These are phyloP conservation scores for Taurulus bubalis DNA, from an alignment of 2,113 vertebrate genomes.

Conservation along the genomic window DNA sequence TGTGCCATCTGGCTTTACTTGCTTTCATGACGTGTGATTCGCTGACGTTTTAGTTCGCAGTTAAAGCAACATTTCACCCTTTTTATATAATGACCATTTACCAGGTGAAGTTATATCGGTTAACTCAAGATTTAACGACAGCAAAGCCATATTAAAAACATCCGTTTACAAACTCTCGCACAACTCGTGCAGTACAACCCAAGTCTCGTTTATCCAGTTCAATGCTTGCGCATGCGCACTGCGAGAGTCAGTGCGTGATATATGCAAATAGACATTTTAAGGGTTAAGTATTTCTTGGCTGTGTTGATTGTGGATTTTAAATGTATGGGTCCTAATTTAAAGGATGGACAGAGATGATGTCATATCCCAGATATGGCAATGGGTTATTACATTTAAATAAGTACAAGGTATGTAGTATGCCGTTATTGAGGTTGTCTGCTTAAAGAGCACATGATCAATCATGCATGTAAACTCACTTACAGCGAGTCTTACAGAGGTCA, in stretches of 20 bases:
- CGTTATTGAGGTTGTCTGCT: neutral
- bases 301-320: neutral
- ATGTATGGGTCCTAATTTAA: neutral
- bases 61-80: neutral
- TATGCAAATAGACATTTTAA: neutral
- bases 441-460: neutral
- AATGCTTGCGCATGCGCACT: neutral
- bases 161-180: neutral
- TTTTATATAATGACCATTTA: neutral
- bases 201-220: neutral
- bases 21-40: neutral
- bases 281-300: neutral
- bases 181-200: neutral
- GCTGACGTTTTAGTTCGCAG: too few relatives aligned
- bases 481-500: neutral
- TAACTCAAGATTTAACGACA: neutral
- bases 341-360: neutral
- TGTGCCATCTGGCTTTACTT: slow-evolving; percentile 3
- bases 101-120: neutral
- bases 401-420: neutral
- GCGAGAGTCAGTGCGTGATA: neutral
- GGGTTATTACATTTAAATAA: too few relatives aligned
- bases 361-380: neutral
- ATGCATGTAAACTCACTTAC: neutral
- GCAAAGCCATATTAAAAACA: neutral